These are phyloP conservation scores for Haliclystus octoradiatus DNA, from an alignment of 30 jellyfish, hydroid and myxozoan species.

Conservation along the genomic window DNA sequence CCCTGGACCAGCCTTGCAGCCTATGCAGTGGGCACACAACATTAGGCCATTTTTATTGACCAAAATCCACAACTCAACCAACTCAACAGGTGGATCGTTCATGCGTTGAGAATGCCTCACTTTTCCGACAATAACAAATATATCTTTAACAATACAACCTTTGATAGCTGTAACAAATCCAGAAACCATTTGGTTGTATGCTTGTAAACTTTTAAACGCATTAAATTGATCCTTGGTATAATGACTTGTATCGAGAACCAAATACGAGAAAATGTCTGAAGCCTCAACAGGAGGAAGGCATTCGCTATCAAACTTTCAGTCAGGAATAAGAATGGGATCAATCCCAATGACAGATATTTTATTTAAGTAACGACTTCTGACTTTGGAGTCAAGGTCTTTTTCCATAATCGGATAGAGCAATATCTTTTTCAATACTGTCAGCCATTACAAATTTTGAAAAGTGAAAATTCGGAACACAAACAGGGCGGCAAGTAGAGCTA, in stretches of 20 bases:
- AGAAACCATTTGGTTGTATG: constrained; percentile 24
- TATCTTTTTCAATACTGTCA: background rate
- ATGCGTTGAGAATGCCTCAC: constrained; percentile 20
- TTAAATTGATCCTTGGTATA: constrained; percentile 19
- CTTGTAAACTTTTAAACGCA: constrained; percentile 27
- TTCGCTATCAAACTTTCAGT: constrained; percentile 1
- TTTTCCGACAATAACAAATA: constrained; percentile 4
- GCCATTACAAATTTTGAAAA: background rate
- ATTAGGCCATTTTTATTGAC: constrained; percentile 29
- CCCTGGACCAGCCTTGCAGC: constrained; percentile 43
- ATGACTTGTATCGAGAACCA: constrained; percentile 31
- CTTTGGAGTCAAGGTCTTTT: constrained; percentile 11
- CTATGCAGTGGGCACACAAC: constrained; percentile 24
- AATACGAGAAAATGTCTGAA: constrained; percentile 21
- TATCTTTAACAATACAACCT: constrained; percentile 12
- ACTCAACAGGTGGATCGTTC: constrained; percentile 31
- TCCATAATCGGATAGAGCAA: background rate
- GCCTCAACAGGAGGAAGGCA: constrained; percentile 31
- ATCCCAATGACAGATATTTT: constrained; percentile 4
- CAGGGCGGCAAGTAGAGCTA: constrained; percentile 5
- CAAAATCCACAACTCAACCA: constrained; percentile 23
- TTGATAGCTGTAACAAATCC: constrained; percentile 17
- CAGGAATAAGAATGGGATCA: constrained; percentile 23
- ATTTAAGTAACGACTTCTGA: constrained; percentile 2
- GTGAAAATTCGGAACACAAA: constrained; percentile 19